Conservation (phyloP, 1,140 invertebrate genomes). For the Pseudomyrmex gracilis region DNA sequence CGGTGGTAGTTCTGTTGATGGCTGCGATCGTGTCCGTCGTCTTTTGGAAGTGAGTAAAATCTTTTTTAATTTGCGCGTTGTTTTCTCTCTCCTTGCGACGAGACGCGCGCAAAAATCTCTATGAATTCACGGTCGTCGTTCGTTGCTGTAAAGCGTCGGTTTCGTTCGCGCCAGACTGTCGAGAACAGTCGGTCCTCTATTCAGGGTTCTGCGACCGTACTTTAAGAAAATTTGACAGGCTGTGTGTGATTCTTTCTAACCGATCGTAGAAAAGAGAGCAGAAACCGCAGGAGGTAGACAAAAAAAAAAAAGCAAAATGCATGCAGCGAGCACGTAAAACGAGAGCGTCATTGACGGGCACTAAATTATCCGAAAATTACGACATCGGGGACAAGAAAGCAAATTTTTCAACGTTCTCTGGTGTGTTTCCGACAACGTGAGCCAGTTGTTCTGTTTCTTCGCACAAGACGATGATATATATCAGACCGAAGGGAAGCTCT, state of each 20-base stretch:
- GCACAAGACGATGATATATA: conserved; percentile 36
- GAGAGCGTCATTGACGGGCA: conserved; percentile 32
- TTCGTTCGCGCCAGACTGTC: conserved; percentile 61
- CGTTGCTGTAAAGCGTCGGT: conserved; percentile 58
- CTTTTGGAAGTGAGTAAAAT: conserved; percentile 92
- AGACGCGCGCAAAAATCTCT: conserved; percentile 8
- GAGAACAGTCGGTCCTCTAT: conserved; percentile 32
- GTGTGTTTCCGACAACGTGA: conserved; percentile 32
- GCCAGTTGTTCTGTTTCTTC: conserved; percentile 19
- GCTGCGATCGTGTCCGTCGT: conserved; percentile 91
- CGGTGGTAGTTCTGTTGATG: conserved; percentile 89
- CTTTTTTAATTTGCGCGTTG: neutral
- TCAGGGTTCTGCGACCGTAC: conserved; percentile 61
- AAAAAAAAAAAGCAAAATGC: neutral
- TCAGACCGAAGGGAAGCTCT: conserved; percentile 33
- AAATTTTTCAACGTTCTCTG: neutral
- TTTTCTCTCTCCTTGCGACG: no score
- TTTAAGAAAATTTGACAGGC: conserved; percentile 61
- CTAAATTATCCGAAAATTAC: conserved; percentile 46
- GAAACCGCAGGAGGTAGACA: neutral
- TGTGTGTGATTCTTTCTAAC: neutral
- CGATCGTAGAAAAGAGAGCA: neutral
- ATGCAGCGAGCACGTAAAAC: neutral
- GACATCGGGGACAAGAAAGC: conserved; percentile 18
- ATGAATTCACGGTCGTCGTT: conserved; percentile 4